Percentiles rank a stretch among this genome's conserved stretches.
These are phyloP conservation scores for Eulemur coronatus DNA, from an alignment of 2,797 vertebrate species.

Conservation along the genomic window DNA sequence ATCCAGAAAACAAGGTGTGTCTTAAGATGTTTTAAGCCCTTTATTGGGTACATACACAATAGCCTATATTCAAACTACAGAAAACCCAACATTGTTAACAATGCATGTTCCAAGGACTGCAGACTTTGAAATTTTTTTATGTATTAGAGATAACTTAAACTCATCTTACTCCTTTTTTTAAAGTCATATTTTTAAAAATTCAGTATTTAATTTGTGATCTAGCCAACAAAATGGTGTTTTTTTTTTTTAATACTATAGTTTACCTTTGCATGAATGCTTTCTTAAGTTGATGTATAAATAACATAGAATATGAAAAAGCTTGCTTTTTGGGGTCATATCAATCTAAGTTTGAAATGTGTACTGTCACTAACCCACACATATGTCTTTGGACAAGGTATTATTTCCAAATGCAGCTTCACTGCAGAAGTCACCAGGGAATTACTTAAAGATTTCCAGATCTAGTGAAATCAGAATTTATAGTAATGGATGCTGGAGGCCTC, in stretches of 20 bases:
- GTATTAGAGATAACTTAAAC: not conserved
- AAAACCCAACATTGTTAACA: not conserved
- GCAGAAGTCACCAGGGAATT: not conserved
- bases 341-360: not conserved
- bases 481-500: not conserved
- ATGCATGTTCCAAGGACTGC: not conserved
- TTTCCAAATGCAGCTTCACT: not conserved
- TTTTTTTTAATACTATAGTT: not conserved
- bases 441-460: not conserved
- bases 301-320: not conserved
- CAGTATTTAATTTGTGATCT: not conserved
- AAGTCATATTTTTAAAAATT: not conserved
- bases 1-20: conserved; percentile 91
- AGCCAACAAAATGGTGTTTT: not conserved
- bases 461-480: not conserved
- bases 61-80: not conserved
- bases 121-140: not conserved
- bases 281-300: not conserved
- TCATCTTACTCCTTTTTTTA: not conserved
- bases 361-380: not conserved
- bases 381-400: not conserved
- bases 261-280: conserved; percentile 40
- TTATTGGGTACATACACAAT: not conserved
- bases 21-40: not conserved
- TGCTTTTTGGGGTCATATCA: not conserved